Conservation (phyloP, 2,797 vertebrate species). For the Rhinella marina region DNA sequence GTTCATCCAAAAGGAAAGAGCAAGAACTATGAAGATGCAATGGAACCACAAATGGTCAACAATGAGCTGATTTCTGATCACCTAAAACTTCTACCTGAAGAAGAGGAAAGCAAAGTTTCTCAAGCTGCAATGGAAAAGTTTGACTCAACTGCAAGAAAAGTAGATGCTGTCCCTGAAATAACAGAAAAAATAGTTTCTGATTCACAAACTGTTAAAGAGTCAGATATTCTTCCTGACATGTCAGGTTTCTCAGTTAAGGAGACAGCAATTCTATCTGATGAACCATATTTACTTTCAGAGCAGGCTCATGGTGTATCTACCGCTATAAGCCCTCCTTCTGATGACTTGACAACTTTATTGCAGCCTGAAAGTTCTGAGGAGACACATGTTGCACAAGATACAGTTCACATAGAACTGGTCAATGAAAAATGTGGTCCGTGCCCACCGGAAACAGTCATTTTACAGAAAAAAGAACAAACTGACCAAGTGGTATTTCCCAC, state of each 20-base stretch:
- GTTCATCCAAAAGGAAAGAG: background rate
- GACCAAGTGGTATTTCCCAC: background rate
- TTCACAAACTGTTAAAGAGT: background rate
- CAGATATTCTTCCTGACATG: constrained; percentile 30
- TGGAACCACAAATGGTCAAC: background rate
- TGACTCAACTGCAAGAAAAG: background rate
- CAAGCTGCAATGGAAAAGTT: background rate
- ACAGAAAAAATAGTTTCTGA: background rate
- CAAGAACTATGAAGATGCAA: background rate
- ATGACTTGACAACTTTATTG: constrained; percentile 31
- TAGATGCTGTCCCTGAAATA: background rate
- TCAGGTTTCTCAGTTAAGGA: constrained; percentile 11
- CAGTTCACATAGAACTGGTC: background rate
- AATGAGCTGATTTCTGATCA: background rate
- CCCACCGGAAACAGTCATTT: background rate
- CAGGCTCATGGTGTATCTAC: background rate
- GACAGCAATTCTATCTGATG: constrained; percentile 49
- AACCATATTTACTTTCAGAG: constrained; percentile 19
- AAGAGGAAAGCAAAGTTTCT: background rate
- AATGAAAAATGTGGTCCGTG: constrained; percentile 1
- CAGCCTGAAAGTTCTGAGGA: background rate
- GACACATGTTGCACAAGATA: background rate
- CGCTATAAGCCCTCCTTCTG: background rate
- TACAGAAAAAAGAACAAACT: background rate
- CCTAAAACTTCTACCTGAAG: background rate